Evolutionary conservation across 2,888 invertebrate genomes (phyloP), one percentile per base, ranked within the genome.

Genomic region (Phasia obesa): DNA sequence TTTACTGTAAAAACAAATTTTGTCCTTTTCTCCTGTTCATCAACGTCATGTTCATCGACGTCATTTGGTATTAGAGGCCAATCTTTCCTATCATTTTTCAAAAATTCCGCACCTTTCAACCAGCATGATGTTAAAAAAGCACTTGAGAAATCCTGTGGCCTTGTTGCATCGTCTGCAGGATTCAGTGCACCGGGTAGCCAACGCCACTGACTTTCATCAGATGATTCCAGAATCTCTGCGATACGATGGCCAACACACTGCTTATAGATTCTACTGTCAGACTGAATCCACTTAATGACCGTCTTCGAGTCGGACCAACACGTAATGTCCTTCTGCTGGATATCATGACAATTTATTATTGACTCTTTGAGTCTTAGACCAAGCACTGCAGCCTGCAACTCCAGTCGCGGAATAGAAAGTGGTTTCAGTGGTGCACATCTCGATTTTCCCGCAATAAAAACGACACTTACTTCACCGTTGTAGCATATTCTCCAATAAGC

Each of bases 321-420:
- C 27, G 27, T 5, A 62, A 53, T n/a, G 13, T 60, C 38, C 4
- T 7, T 38, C 19, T 62, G 74, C 55, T 55, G 57, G n/a, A 55
- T 31, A 4, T 62, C 31, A 9, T 74, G 65, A 5, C 31, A 47
- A 1, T 35, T 13, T 11, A 55, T 6, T 31, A 65, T 64, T 11
- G 78, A 27, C 31, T 70, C 62, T 47, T 67, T 70, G 1, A 79
- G 17, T 38, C 65, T 57, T 11, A 44, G 6, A 25, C 70, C 84
- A 2, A 81, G 47, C 2, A 80, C 59, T 74, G 70, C 15, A 2
- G 62, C 51, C 42, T 60, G 51, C 1, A 81, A 38, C 38, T 84
- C 81, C 2, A 78, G 67, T 11, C 73, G 38, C 7, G 76, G 80
- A 38, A 84, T 70, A 2, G 79, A 77, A 5, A 78, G 27, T 19